phyloP scores from a whole-genome alignment of 2,888 invertebrate species.

The Hemistola chrysoprasaria region DNA sequence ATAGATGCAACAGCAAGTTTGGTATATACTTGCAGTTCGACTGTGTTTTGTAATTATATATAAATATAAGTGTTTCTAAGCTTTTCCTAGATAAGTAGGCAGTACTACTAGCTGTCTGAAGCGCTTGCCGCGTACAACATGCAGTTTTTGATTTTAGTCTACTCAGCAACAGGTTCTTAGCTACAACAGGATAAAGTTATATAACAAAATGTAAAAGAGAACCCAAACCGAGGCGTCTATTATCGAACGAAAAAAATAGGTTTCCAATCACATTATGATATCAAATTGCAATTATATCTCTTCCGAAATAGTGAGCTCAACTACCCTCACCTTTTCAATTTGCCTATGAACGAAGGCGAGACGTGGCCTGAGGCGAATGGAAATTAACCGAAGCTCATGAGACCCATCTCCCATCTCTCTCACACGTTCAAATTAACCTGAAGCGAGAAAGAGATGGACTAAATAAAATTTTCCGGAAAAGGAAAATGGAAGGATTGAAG shows the following conservation, averaged over 20 bases:
- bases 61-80: too few relatives aligned
- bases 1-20: too few relatives aligned
- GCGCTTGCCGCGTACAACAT: too few relatives aligned
- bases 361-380: slow-evolving; percentile 66
- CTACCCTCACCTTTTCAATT: slow-evolving; percentile 63
- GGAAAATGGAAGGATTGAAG: slow-evolving; percentile 77
- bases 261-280: slow-evolving; percentile 8
- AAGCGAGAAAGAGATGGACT: slow-evolving; percentile 51
- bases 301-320: slow-evolving; percentile 46
- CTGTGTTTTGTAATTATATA: too few relatives aligned
- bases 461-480: slow-evolving; percentile 67
- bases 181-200: too few relatives aligned
- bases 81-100: too few relatives aligned
- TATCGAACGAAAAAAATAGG: neutral
- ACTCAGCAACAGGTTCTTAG: too few relatives aligned
- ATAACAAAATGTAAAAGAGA: neutral
- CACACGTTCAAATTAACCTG: slow-evolving; percentile 37
- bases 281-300: slow-evolving; percentile 31
- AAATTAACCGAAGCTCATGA: slow-evolving; percentile 73
- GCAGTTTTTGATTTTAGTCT: too few relatives aligned
- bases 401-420: slow-evolving; percentile 50
- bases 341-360: slow-evolving; percentile 66
- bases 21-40: too few relatives aligned
- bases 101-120: too few relatives aligned
- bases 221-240: neutral